Conservation (phyloP, 2,888 invertebrate genomes). For the Heteromurus nitidus region DNA sequence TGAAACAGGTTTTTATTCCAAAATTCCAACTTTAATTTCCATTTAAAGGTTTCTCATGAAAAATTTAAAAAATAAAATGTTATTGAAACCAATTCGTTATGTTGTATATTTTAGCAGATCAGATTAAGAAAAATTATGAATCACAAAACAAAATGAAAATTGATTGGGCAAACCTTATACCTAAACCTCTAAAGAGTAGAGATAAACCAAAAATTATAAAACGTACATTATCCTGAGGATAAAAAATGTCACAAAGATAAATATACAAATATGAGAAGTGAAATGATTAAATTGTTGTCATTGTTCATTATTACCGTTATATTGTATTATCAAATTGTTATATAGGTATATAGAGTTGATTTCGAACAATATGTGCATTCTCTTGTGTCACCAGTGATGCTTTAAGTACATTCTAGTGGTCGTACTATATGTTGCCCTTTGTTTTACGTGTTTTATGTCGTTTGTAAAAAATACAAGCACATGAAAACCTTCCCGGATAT, state of each 20-base stretch:
- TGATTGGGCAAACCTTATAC: too few species aligned
- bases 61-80: neutral
- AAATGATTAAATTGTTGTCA: neutral
- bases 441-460: neutral
- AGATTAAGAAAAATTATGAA: too few species aligned
- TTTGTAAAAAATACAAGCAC: neutral
- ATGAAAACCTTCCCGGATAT: too few species aligned
- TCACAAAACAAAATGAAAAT: too few species aligned
- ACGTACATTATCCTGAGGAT: neutral
- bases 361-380: neutral
- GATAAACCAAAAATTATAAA: too few species aligned
- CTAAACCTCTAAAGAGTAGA: too few species aligned
- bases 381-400: slow-evolving; percentile 50
- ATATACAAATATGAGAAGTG: neutral
- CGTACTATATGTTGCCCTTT: neutral
- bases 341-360: neutral
- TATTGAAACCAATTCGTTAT: too few species aligned
- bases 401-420: slow-evolving; percentile 53
- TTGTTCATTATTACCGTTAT: neutral
- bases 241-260: slow-evolving; percentile 20
- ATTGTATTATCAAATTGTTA: too few species aligned
- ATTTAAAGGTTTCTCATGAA: neutral
- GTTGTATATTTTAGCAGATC: too few species aligned
- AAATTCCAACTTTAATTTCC: too few species aligned
- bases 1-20: slow-evolving; percentile 11